Conservation (phyloP, 1,140 invertebrate species). For the Eriocheir sinensis region DNA sequence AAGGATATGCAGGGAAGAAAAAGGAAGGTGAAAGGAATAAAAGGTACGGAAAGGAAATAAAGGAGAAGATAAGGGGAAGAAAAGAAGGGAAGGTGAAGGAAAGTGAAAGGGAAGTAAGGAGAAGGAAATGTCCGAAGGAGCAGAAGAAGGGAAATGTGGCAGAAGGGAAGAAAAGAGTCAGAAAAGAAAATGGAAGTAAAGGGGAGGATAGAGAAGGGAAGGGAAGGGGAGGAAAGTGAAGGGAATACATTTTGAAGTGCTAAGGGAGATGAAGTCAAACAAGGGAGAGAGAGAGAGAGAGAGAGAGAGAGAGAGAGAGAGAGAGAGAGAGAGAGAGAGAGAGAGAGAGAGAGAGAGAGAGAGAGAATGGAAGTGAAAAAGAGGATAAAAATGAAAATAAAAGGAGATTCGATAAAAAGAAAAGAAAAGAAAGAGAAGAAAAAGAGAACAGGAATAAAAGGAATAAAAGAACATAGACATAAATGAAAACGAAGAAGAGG, state of each 20-base stretch:
- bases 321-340: neutral
- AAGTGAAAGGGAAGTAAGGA: neutral
- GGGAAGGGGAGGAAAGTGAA: neutral
- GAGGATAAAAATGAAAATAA: too few relatives aligned
- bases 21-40: too few relatives aligned
- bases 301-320: neutral
- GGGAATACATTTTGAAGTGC: too few relatives aligned
- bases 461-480: too few relatives aligned
- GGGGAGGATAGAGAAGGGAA: neutral
- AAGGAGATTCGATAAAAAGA: neutral
- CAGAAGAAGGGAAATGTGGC: neutral
- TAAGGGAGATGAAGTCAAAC: too few relatives aligned
- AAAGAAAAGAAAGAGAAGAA: neutral
- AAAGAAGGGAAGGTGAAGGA: neutral
- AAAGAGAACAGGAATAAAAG: too few relatives aligned
- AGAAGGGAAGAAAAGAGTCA: neutral
- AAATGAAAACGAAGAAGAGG: too few relatives aligned
- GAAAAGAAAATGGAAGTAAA: neutral
- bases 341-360: neutral
- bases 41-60: neutral
- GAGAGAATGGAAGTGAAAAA: neutral
- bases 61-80: neutral
- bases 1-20: too few relatives aligned
- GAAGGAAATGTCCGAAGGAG: too few relatives aligned
- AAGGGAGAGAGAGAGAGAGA: neutral